phyloP scores from a whole-genome alignment of 2,113 vertebrate genomes.

The Thalassoma bifasciatum region DNA sequence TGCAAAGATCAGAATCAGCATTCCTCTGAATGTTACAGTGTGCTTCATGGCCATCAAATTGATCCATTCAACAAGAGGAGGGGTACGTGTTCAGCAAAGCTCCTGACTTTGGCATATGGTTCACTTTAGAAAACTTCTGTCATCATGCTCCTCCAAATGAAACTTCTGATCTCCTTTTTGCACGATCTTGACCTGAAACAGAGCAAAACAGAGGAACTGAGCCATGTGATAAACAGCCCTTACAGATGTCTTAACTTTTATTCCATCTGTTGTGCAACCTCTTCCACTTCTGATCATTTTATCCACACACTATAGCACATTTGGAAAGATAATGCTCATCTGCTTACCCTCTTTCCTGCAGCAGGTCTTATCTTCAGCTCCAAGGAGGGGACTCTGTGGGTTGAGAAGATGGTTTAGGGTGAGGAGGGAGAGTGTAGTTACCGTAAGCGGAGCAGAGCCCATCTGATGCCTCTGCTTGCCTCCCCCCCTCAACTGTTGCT shows the following conservation, averaged over 20 bases:
- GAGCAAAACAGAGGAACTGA: slow-evolving; percentile 27
- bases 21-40: slow-evolving; percentile 39
- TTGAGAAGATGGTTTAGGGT: slow-evolving; percentile 70
- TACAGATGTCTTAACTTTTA: slow-evolving; percentile 53
- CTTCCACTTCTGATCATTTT: slow-evolving; percentile 1
- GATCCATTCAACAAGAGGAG: slow-evolving; percentile 59
- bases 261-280: slow-evolving; percentile 45
- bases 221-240: slow-evolving; percentile 37
- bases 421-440: slow-evolving; percentile 69
- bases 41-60: slow-evolving; percentile 40
- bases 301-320: background rate
- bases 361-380: slow-evolving; percentile 57
- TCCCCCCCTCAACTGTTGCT: slow-evolving; percentile 75
- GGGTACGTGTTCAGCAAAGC: slow-evolving; percentile 27
- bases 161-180: slow-evolving; percentile 4
- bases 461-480: slow-evolving; percentile 72
- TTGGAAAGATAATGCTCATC: slow-evolving; percentile 33
- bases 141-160: slow-evolving; percentile 12
- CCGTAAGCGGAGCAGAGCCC: slow-evolving; percentile 70
- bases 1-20: slow-evolving; percentile 57
- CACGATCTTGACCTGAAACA: slow-evolving; percentile 44
- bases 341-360: slow-evolving; percentile 53
- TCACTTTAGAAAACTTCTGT: slow-evolving; percentile 45
- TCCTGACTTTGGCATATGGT: slow-evolving; percentile 21
- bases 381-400: slow-evolving; percentile 36